Evolutionary conservation across 2,888 invertebrate species (phyloP).

Genomic region (Metacarcinus magister): DNA sequence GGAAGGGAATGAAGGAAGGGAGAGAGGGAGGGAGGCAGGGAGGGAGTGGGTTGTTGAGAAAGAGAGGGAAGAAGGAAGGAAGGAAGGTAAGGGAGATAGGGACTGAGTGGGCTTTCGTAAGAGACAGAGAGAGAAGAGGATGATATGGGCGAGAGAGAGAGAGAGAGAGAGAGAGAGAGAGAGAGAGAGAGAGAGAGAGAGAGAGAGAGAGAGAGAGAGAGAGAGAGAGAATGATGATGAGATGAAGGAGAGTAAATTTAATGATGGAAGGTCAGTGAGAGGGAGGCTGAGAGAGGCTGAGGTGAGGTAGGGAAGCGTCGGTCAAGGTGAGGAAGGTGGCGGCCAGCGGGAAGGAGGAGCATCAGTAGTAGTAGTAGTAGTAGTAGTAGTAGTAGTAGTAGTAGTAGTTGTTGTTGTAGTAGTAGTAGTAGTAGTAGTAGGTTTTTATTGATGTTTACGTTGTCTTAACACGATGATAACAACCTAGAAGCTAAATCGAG

Average conservation of each 20-base stretch:
- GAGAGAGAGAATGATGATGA: not conserved
- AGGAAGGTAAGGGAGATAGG: not conserved
- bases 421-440: not conserved
- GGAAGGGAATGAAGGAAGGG: not conserved
- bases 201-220: not conserved
- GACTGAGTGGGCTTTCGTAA: not conserved
- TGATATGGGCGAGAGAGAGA: not conserved
- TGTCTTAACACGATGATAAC: not conserved
- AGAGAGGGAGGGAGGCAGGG: not conserved
- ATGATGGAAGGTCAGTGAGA: not conserved
- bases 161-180: not conserved
- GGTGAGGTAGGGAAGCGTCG: no score
- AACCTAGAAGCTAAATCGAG: not conserved
- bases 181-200: not conserved
- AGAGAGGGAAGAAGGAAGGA: not conserved
- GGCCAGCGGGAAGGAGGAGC: not conserved
- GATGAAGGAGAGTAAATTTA: not conserved
- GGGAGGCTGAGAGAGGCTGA: not conserved
- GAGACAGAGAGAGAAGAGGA: not conserved
- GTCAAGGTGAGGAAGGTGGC: not conserved
- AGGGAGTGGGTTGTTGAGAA: not conserved
- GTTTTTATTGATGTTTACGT: not conserved
- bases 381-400: not conserved
- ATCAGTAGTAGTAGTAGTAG: not conserved
- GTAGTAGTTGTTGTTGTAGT: conserved; percentile 18